phyloP scores from a whole-genome alignment of 2,888 invertebrate genomes.

The Molanna angustata region DNA sequence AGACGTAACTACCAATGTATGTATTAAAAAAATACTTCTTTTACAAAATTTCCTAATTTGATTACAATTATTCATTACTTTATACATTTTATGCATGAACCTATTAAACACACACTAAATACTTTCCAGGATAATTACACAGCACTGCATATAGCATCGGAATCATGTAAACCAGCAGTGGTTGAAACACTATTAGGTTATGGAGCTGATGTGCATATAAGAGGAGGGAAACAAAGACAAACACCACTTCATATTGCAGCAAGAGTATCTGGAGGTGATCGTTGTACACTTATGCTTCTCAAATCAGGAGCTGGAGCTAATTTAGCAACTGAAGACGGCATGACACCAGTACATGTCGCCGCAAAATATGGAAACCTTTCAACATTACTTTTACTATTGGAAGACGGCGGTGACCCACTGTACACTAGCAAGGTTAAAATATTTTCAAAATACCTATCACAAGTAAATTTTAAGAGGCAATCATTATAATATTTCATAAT shows the following conservation, averaged over 20 bases:
- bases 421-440: constrained; percentile 84
- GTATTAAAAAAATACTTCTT: too few relatives aligned
- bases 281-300: constrained; percentile 94
- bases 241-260: constrained; percentile 98
- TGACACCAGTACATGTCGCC: constrained; percentile 96
- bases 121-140: constrained; percentile 88
- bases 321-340: constrained; percentile 91
- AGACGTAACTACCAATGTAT: constrained; percentile 91
- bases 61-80: too few relatives aligned
- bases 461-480: too few relatives aligned
- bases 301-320: constrained; percentile 98
- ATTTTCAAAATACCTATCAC: neutral
- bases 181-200: constrained; percentile 94
- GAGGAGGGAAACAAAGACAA: constrained; percentile 85
- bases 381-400: constrained; percentile 80
- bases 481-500: too few relatives aligned
- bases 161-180: constrained; percentile 89
- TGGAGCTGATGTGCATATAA: constrained; percentile 95
- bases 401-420: constrained; percentile 93
- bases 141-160: constrained; percentile 95
- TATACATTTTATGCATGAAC: too few relatives aligned
- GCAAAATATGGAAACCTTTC: constrained; percentile 88
- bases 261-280: constrained; percentile 84
- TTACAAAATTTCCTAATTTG: too few relatives aligned
- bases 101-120: too few relatives aligned